Evolutionary conservation across 2,113 vertebrate species (phyloP), one percentile per base, ranked within the genome.

Genomic region (Odontophorus gujanensis): DNA sequence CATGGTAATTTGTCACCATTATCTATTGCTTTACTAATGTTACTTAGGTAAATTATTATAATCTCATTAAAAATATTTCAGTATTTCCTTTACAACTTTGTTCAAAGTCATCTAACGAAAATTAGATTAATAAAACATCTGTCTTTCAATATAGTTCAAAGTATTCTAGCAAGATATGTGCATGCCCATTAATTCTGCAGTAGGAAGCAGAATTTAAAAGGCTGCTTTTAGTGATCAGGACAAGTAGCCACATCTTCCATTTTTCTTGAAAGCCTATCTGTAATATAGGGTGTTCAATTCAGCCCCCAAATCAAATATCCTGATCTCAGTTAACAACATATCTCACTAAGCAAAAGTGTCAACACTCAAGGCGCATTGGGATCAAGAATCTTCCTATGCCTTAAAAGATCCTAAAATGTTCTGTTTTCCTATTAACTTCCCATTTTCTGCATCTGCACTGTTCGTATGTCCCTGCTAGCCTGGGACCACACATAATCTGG

Each of bases 71-170:
- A 95, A 95, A 80, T 80, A 80, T 71, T 84, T 78, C 73, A 86
- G 20, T 17, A 93, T 87, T 72, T 94, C 82, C 45, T 85, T 90
- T 55, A 94, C 53, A 93, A 63, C 72, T 92, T 96, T 89, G 73
- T 87, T 96, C 91, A 85, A 94, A 92, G 72, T 80, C 91, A 69
- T 87, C 53, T 95, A 97, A 96, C 38, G 69, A 92, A 77, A 96
- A 93, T 93, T 92, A 95, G 58, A 63, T 93, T 95, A 95, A 93
- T 85, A 92, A 94, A 82, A 91, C 73, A 69, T 92, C 58, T 43
- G 21, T 82, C 59, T 90, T 95, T 94, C 71, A 94, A 85, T 59
- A 81, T 16, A 83, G 79, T 95, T 97, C 77, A 95, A 19, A 96
- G 90, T 59, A 92, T 85, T 62, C 73, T 86, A 86, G 30, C 55